Conservation (phyloP, 2,113 vertebrate genomes). For the Petroica traversi region DNA sequence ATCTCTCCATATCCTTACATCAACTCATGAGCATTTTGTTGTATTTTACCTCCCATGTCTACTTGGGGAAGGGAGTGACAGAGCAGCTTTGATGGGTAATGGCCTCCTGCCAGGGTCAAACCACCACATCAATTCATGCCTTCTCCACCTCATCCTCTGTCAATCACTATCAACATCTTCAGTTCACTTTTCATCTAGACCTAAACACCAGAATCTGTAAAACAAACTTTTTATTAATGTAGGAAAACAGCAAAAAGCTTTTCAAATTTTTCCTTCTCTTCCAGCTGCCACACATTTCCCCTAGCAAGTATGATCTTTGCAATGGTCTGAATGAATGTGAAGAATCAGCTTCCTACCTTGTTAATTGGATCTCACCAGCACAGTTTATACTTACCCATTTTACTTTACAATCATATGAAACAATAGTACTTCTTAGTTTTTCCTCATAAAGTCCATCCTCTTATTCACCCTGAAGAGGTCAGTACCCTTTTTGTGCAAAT, state of each 20-base stretch:
- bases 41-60: rapidly evolving
- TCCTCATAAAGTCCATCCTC: neutral
- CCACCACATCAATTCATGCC: neutral
- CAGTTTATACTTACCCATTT: neutral
- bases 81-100: neutral
- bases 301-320: neutral
- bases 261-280: neutral
- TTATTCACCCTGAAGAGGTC: neutral
- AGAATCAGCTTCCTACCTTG: neutral
- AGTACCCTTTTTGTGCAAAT: neutral
- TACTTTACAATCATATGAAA: neutral
- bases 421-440: neutral
- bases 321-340: neutral
- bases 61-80: neutral
- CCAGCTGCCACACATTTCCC: neutral
- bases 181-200: neutral
- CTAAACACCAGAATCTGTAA: neutral
- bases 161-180: neutral
- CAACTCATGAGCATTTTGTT: neutral
- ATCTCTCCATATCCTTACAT: neutral
- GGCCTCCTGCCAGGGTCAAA: neutral
- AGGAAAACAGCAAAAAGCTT: neutral
- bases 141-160: neutral
- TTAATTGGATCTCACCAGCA: neutral
- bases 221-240: neutral